These are phyloP conservation scores for Cecropterus lyciades DNA, from an alignment of 1,140 invertebrate species.

Conservation along the genomic window DNA sequence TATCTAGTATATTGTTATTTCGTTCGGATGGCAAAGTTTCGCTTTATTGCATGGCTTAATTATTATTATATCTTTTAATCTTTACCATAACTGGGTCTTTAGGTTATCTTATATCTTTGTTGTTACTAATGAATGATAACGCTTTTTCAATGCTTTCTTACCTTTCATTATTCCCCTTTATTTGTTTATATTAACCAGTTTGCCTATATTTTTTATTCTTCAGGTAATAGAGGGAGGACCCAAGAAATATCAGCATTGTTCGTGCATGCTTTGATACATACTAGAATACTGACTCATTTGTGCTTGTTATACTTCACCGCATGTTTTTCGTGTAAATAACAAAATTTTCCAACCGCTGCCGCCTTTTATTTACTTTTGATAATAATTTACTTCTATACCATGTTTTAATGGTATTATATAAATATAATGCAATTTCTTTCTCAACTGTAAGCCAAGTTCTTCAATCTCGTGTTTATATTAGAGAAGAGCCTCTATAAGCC, in stretches of 20 bases:
- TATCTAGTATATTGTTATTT: no score
- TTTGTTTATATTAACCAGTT: constrained; percentile 2
- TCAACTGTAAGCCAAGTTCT: no score
- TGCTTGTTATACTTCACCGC: neutral
- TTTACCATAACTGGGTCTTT: constrained; percentile 24
- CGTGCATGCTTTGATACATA: constrained; percentile 28
- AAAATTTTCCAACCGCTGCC: neutral
- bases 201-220: constrained; percentile 20
- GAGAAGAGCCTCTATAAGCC: neutral
- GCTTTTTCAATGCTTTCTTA: constrained; percentile 25
- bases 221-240: constrained; percentile 22
- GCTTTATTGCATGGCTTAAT: constrained; percentile 24
- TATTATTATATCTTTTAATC: constrained; percentile 20
- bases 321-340: neutral
- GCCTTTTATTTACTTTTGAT: neutral
- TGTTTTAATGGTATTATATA: no score
- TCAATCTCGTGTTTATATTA: neutral
- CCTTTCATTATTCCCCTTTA: constrained; percentile 8
- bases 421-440: no score
- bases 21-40: no score
- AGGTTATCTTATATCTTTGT: constrained; percentile 17
- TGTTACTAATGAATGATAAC: neutral
- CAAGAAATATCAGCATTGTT: constrained; percentile 9
- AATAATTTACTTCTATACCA: no score
- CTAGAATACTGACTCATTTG: neutral